phyloP scores from a whole-genome alignment of 2,888 invertebrate genomes.

The Podotricha telesiphe region DNA sequence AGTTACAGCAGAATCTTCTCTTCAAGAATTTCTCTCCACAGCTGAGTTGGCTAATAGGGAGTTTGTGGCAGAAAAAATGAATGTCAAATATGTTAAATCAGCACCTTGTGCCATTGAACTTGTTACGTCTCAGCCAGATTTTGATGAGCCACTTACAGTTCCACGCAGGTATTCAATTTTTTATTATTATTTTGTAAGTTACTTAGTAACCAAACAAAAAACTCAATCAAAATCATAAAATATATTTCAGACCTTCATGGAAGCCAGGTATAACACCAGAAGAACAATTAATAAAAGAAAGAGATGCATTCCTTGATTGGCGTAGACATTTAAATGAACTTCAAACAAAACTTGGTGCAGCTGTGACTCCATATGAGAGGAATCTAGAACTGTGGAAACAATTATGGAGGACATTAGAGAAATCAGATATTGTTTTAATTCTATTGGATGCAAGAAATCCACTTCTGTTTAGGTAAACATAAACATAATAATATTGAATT shows the following conservation, averaged over 20 bases:
- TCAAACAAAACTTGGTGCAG: constrained; percentile 89
- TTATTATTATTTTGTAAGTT: background rate
- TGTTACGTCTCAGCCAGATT: constrained; percentile 72
- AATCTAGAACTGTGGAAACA: constrained; percentile 99
- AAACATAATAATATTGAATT: background rate
- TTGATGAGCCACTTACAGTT: constrained; percentile 82
- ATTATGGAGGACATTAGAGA: constrained; percentile 98
- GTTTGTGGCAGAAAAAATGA: constrained; percentile 95
- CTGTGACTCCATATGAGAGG: constrained; percentile 98
- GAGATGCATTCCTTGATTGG: constrained; percentile 95
- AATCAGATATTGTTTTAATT: constrained; percentile 95
- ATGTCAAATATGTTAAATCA: constrained; percentile 85
- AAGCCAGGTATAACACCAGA: constrained; percentile 88
- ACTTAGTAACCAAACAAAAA: background rate
- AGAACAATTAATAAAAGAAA: constrained; percentile 91
- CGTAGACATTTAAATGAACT: constrained; percentile 90
- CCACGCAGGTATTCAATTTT: constrained; percentile 86
- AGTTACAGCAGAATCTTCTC: constrained; percentile 97
- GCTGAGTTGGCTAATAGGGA: constrained; percentile 97
- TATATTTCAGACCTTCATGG: constrained; percentile 86
- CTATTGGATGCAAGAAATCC: constrained; percentile 99
- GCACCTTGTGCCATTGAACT: constrained; percentile 67
- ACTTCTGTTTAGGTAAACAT: constrained; percentile 87
- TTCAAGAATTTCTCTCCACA: constrained; percentile 97
- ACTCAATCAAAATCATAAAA: too few species aligned